Evolutionary conservation across 64 coral and sea anemone species (phyloP).

Genomic region (Montipora sp.): DNA sequence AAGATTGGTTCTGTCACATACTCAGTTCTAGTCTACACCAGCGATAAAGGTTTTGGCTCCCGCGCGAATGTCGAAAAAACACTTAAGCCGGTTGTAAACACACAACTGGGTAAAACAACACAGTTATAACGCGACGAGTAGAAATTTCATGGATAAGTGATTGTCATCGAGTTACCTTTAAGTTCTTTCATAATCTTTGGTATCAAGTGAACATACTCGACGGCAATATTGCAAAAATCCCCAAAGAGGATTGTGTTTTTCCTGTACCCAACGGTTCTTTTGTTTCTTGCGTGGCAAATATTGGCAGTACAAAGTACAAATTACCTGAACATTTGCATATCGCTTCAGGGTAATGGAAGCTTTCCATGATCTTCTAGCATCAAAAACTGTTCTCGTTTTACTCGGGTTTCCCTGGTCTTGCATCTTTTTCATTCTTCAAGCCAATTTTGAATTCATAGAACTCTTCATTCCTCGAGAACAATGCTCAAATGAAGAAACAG

Average conservation of each 20-base stretch:
- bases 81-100: not conserved
- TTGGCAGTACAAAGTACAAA: slow-evolving; percentile 19
- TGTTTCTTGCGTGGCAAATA: not conserved
- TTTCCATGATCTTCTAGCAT: not conserved
- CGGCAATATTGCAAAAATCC: not conserved
- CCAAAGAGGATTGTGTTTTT: not conserved
- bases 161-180: not conserved
- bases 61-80: not conserved
- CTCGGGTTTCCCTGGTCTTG: not conserved
- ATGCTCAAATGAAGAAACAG: not conserved
- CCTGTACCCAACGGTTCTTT: not conserved
- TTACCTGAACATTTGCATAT: slow-evolving; percentile 16
- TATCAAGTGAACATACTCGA: not conserved
- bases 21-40: not conserved
- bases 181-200: not conserved
- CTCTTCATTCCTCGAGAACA: not conserved
- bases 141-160: not conserved
- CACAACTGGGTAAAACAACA: not conserved
- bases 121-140: not conserved
- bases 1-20: not conserved
- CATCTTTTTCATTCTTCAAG: not conserved
- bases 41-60: not conserved
- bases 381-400: not conserved
- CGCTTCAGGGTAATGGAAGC: not conserved
- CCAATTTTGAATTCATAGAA: not conserved